Percentiles rank a stretch among this genome's conserved stretches.
Conservation (phyloP, 2,113 vertebrate species). For the Globicephala melas region DNA sequence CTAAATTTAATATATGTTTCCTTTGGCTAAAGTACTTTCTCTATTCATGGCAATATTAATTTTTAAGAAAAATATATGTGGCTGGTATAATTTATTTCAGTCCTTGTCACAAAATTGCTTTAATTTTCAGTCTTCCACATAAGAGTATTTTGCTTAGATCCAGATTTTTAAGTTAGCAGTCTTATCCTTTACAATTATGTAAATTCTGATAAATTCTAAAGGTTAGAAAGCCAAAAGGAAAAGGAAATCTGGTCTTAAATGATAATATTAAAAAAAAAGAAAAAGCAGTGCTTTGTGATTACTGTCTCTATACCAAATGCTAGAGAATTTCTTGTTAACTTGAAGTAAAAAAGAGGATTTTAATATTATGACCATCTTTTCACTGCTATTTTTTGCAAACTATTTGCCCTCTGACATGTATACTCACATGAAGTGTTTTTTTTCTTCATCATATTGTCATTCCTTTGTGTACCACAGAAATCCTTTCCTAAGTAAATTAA, state of each 20-base stretch:
- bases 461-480: background rate
- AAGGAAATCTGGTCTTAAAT: background rate
- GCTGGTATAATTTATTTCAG: background rate
- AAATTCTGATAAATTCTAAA: background rate
- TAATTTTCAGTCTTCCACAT: background rate
- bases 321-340: background rate
- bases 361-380: background rate
- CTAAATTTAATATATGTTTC: background rate
- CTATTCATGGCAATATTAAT: background rate
- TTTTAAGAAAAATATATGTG: background rate
- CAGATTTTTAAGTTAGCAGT: background rate
- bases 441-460: background rate
- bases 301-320: background rate
- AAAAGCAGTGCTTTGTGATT: background rate
- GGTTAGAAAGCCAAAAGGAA: background rate
- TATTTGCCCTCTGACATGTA: background rate
- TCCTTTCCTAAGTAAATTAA: slow-evolving; percentile 17
- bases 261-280: background rate
- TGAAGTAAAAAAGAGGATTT: background rate
- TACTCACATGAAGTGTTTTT: background rate
- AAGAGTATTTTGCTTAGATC: background rate
- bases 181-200: background rate
- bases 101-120: background rate
- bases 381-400: background rate
- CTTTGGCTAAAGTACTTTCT: background rate